Conservation (phyloP, 2,113 vertebrate species). For the Poeciliopsis prolifica region DNA sequence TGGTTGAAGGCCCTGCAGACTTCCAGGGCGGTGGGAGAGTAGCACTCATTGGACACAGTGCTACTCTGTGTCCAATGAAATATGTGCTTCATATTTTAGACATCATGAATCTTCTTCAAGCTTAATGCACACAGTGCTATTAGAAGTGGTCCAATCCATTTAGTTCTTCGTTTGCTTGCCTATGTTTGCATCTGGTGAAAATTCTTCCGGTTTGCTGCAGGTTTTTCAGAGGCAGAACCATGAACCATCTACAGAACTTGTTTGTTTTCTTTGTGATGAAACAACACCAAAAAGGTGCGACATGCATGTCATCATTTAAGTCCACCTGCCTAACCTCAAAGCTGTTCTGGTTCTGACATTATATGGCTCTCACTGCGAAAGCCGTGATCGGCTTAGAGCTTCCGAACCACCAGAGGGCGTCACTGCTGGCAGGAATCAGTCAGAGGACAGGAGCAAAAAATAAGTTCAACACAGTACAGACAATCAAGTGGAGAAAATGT, state of each 20-base stretch:
- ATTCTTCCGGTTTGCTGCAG: neutral
- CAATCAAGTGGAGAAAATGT: neutral
- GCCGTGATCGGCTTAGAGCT: neutral
- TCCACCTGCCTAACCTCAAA: no score
- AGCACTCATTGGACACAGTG: constrained; percentile 10
- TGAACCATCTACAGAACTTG: neutral
- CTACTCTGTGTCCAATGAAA: no score
- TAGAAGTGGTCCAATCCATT: neutral
- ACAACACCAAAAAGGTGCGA: no score
- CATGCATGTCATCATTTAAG: no score
- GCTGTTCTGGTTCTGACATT: no score
- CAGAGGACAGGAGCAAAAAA: neutral
- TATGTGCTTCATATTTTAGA: neutral
- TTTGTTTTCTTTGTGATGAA: neutral
- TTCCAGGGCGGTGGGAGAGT: constrained; percentile 4
- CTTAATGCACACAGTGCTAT: neutral
- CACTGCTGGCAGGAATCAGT: neutral
- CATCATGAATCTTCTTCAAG: neutral
- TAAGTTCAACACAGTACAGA: neutral
- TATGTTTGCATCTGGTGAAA: neutral
- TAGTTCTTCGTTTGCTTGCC: neutral
- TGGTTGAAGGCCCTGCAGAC: constrained; percentile 26
- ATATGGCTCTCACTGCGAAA: neutral
- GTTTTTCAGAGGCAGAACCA: neutral
- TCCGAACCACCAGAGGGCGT: neutral